Percentiles rank a stretch among this genome's conserved stretches.
These are phyloP conservation scores for Petrocephalus sullivani DNA, from an alignment of 2,797 vertebrate species.

Conservation along the genomic window DNA sequence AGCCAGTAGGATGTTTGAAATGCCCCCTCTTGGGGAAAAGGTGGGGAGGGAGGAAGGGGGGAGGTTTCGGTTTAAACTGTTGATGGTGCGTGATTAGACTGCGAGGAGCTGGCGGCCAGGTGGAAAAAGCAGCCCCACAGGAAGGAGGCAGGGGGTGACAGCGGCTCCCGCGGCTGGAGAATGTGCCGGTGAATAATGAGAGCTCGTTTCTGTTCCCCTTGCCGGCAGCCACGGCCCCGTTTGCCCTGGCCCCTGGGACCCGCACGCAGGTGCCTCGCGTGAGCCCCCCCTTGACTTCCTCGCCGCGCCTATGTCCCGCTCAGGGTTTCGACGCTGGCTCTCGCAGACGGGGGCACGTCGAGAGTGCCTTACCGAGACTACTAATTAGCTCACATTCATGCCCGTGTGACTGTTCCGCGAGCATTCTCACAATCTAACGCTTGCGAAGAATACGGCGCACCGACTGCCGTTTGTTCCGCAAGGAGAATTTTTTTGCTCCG, in stretches of 20 bases:
- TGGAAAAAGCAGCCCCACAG: conserved; percentile 1
- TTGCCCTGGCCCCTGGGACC: not conserved
- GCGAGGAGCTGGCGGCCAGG: not conserved
- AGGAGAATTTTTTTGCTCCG: not conserved
- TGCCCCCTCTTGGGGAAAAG: not conserved
- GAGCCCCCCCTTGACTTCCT: not conserved
- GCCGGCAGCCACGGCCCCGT: not conserved
- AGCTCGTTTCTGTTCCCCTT: not conserved
- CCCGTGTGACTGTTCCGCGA: not conserved
- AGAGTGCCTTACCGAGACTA: not conserved
- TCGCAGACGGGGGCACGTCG: not conserved
- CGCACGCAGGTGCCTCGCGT: not conserved
- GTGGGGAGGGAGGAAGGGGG: not conserved
- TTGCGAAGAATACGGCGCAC: not conserved
- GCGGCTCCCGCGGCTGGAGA: not conserved
- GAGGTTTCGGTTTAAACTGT: not conserved
- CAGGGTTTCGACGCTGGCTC: not conserved
- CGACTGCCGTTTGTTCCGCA: not conserved
- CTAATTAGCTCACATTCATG: not conserved
- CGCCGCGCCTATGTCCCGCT: not conserved
- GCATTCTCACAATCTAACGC: not conserved
- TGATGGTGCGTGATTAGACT: not conserved
- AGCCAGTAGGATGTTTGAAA: conserved; percentile 1
- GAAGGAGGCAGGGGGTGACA: not conserved
- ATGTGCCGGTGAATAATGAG: conserved; percentile 14